These are phyloP conservation scores for Drosophila eugracilis DNA, from an alignment of 1,140 invertebrate species.

Conservation along the genomic window DNA sequence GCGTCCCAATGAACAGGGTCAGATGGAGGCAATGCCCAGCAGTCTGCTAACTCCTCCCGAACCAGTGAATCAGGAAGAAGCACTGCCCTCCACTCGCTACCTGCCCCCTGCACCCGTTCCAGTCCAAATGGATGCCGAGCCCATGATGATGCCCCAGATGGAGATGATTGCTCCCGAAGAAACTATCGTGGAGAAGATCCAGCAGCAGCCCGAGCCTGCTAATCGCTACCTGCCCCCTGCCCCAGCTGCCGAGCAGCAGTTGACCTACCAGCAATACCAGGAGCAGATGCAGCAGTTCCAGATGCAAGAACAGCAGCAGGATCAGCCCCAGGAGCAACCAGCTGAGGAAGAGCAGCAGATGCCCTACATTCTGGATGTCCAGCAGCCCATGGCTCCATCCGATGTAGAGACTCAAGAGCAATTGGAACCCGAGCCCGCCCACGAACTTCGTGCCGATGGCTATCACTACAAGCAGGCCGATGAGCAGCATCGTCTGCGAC, in stretches of 20 bases:
- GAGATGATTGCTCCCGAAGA: conserved; percentile 40
- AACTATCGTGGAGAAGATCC: conserved; percentile 14
- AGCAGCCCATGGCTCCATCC: conserved; percentile 70
- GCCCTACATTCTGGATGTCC: conserved; percentile 69
- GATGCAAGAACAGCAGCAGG: conserved; percentile 18
- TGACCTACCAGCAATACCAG: conserved; percentile 74
- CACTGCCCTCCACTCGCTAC: conserved; percentile 48
- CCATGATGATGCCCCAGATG: conserved; percentile 49
- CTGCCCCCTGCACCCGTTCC: conserved; percentile 43
- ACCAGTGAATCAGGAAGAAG: conserved; percentile 26
- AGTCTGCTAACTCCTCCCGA: conserved; percentile 61
- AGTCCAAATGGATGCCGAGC: conserved; percentile 24
- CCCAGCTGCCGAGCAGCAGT: conserved; percentile 41
- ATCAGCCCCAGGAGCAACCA: conserved; percentile 20
- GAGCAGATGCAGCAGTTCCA: conserved; percentile 52
- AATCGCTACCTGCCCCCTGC: conserved; percentile 57
- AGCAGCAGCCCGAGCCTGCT: conserved; percentile 40
- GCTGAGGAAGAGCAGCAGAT: conserved; percentile 40
- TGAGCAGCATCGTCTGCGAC: conserved; percentile 64
- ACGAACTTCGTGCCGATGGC: conserved; percentile 71
- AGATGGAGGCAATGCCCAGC: conserved; percentile 65
- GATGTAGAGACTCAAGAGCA: conserved; percentile 55
- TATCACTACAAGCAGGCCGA: conserved; percentile 72
- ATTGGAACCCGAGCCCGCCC: conserved; percentile 65
- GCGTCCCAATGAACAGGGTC: conserved; percentile 40